Base-by-base conservation (phyloP, 2,113 vertebrate species). In the Oxyura jamaicensis region DNA sequence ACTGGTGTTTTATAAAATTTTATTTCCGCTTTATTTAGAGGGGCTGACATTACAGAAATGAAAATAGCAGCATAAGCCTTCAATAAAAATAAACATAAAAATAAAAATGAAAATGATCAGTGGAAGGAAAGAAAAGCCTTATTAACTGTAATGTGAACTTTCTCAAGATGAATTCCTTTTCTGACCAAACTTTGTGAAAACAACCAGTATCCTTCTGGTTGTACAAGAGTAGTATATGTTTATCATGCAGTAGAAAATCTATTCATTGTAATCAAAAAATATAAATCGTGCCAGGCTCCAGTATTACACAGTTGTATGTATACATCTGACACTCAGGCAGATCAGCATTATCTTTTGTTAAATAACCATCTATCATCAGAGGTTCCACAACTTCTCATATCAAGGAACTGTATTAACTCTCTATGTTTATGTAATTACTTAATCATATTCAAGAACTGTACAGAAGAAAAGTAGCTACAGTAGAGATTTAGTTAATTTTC, bases 21-120 rank as follows among this genome's bases (percentile, higher is more conserved):
- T 94, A 91, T 90, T 88, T 93, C 39, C 56, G 86, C 60, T 88
- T 91, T 88, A 83, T 91, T 94, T 94, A 93, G 73, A 94, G 29
- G 13, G 26, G 59, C 10, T 91, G 65, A 71, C 65, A 86, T 94
- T 81, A 75, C 46, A 88, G 56, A 93, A 91, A 93, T 94, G 59
- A 91, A 96, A 97, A 88, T 48, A 88, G 18, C 42, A 72, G 71
- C 63, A 62, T 63, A 90, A 88, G 52, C 11, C 29, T 80, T 94
- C 68, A 93, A 35, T 80, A 93, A 91, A 95, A 91, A 80, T 36
- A 73, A 93, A 60, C 50, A 97, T 91, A 59, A 94, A 93, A 92
- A 74, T 68, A 35, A 90, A 90, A 87, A 68, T 75, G 1, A 86
- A 76, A 93, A 79, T 71, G 9, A 63, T 42, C 41, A 33, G 20